Conservation (phyloP, 1,140 invertebrate genomes). For the Druon quercuslanigerum region DNA sequence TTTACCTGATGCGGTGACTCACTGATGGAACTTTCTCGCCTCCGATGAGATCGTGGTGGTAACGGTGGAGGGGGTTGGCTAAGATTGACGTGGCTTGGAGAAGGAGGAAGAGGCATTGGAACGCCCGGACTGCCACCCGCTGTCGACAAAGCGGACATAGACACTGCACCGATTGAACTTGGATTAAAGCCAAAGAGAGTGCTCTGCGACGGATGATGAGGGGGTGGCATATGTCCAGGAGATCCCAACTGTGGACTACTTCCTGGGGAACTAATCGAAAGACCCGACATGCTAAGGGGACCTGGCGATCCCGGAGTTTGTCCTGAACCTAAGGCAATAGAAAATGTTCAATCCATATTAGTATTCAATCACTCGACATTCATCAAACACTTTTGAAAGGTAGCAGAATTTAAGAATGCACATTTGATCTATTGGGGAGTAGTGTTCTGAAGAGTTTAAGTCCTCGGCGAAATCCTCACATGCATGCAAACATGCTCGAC, state of each 20-base stretch:
- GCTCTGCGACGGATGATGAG: constrained; percentile 69
- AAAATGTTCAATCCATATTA: constrained; percentile 1
- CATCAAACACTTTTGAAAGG: too few relatives aligned
- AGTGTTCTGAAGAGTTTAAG: too few relatives aligned
- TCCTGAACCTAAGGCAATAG: constrained; percentile 52
- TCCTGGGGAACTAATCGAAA: constrained; percentile 68
- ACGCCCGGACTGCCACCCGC: constrained; percentile 73
- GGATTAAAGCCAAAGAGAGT: constrained; percentile 73
- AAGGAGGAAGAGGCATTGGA: constrained; percentile 70
- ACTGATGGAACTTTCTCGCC: constrained; percentile 78
- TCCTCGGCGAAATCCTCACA: too few relatives aligned
- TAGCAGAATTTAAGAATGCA: too few relatives aligned
- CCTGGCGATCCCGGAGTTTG: constrained; percentile 69
- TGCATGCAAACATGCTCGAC: too few relatives aligned
- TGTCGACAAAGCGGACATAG: constrained; percentile 58
- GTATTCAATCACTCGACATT: neutral
- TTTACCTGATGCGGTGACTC: constrained; percentile 77
- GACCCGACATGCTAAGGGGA: constrained; percentile 65
- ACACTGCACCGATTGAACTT: constrained; percentile 64
- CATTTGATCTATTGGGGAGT: too few relatives aligned
- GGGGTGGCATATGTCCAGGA: constrained; percentile 61
- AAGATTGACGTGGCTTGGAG: constrained; percentile 72
- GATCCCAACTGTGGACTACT: constrained; percentile 71
- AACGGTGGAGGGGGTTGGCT: constrained; percentile 77
- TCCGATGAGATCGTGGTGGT: constrained; percentile 76